A percentile compares a stretch with the other conserved stretches of the same genome.
These are phyloP conservation scores for Hyposmocoma kahamanoa DNA, from an alignment of 1,140 invertebrate genomes.

Conservation along the genomic window DNA sequence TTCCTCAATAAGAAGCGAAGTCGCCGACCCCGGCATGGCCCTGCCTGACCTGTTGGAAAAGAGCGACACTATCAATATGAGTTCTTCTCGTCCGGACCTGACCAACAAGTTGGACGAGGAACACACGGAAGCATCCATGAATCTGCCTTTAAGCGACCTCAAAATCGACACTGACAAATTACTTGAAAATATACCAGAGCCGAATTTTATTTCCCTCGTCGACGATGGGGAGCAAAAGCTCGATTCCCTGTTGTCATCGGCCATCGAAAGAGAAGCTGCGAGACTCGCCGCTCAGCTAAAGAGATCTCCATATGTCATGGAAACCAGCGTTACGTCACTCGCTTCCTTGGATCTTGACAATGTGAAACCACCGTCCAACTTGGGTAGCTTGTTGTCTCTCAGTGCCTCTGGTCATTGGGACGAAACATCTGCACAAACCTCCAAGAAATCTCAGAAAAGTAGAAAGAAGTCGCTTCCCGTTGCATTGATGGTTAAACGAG, in stretches of 20 bases:
- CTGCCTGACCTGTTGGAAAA: constrained; percentile 65
- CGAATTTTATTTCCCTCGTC: constrained; percentile 40
- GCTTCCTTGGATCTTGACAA: constrained; percentile 81
- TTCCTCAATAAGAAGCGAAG: constrained; percentile 80
- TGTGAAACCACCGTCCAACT: constrained; percentile 85
- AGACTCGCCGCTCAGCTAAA: constrained; percentile 80
- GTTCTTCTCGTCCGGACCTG: constrained; percentile 44
- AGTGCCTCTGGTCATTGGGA: constrained; percentile 74
- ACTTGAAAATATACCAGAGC: constrained; percentile 41
- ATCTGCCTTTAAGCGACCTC: constrained; percentile 17
- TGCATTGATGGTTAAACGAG: constrained; percentile 80
- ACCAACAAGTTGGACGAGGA: constrained; percentile 44
- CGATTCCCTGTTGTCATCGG: constrained; percentile 49
- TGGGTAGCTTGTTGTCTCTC: constrained; percentile 79
- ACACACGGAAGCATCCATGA: neutral
- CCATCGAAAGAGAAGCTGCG: constrained; percentile 82
- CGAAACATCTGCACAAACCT: constrained; percentile 39
- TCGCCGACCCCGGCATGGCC: constrained; percentile 39
- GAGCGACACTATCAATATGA: constrained; percentile 35
- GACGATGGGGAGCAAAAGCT: constrained; percentile 51
- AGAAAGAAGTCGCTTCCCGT: constrained; percentile 81
- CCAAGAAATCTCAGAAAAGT: constrained; percentile 55
- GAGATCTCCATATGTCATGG: constrained; percentile 59
- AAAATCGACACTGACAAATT: constrained; percentile 25
- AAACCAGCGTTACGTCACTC: constrained; percentile 73